Conservation (phyloP, 2,797 vertebrate species). For the Epinephelus coioides region DNA sequence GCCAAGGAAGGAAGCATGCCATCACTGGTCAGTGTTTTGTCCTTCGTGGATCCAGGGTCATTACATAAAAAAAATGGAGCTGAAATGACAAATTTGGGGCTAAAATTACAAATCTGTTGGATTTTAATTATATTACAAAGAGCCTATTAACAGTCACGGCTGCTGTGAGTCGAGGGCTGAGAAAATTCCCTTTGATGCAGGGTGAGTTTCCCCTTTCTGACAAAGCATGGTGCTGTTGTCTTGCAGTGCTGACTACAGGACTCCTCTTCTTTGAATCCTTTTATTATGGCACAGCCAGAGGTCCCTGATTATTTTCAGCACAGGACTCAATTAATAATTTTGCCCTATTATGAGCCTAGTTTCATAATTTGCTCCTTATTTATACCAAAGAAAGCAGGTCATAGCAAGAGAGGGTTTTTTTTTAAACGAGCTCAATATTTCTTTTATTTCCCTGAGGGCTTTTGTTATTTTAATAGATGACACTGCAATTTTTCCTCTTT, state of each 20-base stretch:
- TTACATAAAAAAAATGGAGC: slow-evolving; percentile 19
- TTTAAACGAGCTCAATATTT: neutral
- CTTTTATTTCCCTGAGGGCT: neutral
- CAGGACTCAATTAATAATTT: slow-evolving; percentile 12
- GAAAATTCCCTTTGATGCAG: slow-evolving; percentile 24
- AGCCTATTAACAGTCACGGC: slow-evolving; percentile 44
- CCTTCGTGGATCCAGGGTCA: slow-evolving; percentile 38
- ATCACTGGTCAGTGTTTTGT: slow-evolving; percentile 56
- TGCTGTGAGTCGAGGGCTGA: slow-evolving; percentile 33
- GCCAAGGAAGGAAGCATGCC: slow-evolving; percentile 81
- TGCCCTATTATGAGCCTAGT: neutral
- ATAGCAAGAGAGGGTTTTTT: neutral
- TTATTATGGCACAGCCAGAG: neutral
- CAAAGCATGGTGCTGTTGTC: slow-evolving; percentile 60
- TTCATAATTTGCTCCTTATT: slow-evolving; percentile 21
- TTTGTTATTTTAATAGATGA: slow-evolving; percentile 22
- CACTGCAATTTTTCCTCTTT: neutral
- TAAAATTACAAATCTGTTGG: slow-evolving; percentile 11
- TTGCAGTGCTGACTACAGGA: slow-evolving; percentile 34
- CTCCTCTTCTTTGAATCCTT: slow-evolving; percentile 2
- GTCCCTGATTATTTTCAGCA: slow-evolving; percentile 16
- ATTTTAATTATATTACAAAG: slow-evolving; percentile 31
- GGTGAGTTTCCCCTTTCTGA: slow-evolving; percentile 42
- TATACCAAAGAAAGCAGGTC: slow-evolving; percentile 24
- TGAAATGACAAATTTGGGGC: slow-evolving; percentile 29